These are phyloP conservation scores for Euphonia xanthogaster DNA, from an alignment of 2,797 vertebrate species.

Conservation along the genomic window DNA sequence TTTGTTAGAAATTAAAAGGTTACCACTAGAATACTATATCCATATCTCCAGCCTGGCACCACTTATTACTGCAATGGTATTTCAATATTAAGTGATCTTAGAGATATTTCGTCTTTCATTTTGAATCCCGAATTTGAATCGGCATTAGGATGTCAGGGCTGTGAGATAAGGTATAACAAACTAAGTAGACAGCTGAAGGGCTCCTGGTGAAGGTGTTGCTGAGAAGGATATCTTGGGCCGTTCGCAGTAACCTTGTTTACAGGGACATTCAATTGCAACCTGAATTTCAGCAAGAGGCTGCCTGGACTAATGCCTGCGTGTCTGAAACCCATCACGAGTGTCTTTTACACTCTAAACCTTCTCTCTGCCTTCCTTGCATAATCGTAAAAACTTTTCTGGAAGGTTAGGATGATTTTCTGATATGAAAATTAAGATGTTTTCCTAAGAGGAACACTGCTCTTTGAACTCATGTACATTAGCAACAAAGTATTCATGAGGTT, in stretches of 20 bases:
- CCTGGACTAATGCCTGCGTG: constrained; percentile 34
- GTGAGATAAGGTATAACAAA: constrained; percentile 64
- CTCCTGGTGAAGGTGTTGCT: constrained; percentile 36
- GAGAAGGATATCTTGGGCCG: constrained; percentile 38
- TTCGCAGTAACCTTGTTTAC: constrained; percentile 68
- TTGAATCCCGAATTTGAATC: constrained; percentile 75
- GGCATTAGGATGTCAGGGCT: constrained; percentile 58
- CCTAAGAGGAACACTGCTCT: constrained; percentile 23
- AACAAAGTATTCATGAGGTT: constrained; percentile 35
- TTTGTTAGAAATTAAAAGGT: constrained; percentile 75
- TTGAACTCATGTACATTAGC: constrained; percentile 4
- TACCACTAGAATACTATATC: constrained; percentile 50
- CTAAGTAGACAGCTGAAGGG: constrained; percentile 52
- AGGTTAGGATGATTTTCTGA: constrained; percentile 41
- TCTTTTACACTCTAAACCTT: constrained; percentile 15
- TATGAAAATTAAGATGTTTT: constrained; percentile 42
- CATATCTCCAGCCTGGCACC: constrained; percentile 47
- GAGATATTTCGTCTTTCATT: constrained; percentile 73
- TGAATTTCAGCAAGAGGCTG: constrained; percentile 62
- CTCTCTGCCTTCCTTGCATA: neutral
- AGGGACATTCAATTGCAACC: constrained; percentile 50
- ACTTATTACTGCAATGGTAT: constrained; percentile 64
- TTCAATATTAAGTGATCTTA: constrained; percentile 73
- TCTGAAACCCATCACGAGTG: constrained; percentile 29
- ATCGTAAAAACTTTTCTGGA: constrained; percentile 45